Conservation (phyloP, 1,140 invertebrate genomes). For the Drosophila mauritiana region DNA sequence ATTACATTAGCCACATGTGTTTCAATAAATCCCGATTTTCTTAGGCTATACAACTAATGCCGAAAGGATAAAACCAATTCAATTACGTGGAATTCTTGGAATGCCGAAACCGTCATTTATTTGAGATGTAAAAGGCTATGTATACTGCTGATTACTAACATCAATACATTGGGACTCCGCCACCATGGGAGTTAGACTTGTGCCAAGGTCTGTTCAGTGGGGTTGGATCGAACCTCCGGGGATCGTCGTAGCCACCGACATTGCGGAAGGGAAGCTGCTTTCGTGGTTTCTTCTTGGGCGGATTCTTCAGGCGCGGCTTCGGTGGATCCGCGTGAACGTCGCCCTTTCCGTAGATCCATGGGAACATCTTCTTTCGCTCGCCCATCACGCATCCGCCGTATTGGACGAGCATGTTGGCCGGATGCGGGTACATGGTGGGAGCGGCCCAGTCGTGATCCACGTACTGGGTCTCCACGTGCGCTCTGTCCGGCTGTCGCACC, state of each 20-base stretch:
- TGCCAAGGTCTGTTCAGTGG: conserved; percentile 21
- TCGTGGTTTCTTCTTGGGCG: conserved; percentile 7
- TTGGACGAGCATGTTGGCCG: conserved; percentile 55
- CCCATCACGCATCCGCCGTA: conserved; percentile 53
- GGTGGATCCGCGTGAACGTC: conserved; percentile 36
- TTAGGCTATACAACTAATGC: too few species aligned
- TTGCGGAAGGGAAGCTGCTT: conserved; percentile 15
- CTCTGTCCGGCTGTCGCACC: conserved; percentile 22
- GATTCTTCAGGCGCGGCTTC: conserved; percentile 23
- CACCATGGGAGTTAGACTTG: neutral
- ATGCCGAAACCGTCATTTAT: neutral
- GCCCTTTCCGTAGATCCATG: conserved; percentile 61
- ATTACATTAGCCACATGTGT: neutral
- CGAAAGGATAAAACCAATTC: too few species aligned
- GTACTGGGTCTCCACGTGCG: conserved; percentile 68
- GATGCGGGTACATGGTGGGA: conserved; percentile 54
- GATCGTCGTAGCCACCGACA: conserved; percentile 11
- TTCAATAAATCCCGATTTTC: neutral
- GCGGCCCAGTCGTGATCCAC: conserved; percentile 65
- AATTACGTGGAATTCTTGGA: too few species aligned
- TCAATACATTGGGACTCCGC: neutral
- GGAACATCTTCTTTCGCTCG: conserved; percentile 49
- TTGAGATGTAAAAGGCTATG: too few species aligned
- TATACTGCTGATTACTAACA: neutral
- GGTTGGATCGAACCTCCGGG: conserved; percentile 5